A percentile compares a stretch with the other conserved stretches of the same genome.
Conservation (phyloP, 2,888 invertebrate species). For the Nezara viridula region DNA sequence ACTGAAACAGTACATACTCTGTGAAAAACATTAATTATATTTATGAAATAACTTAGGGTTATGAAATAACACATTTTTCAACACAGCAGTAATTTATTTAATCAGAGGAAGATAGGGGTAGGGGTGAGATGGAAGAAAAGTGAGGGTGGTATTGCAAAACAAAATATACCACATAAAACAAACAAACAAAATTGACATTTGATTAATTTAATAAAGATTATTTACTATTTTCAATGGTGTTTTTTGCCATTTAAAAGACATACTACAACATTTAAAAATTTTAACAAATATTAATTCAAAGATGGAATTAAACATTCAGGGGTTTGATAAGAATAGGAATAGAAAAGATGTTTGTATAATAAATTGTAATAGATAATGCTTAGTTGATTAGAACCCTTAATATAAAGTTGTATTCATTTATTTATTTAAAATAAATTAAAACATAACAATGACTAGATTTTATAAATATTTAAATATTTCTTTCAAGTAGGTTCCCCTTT, state of each 20-base stretch:
- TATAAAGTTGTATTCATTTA: constrained; percentile 5
- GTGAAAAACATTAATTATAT: constrained; percentile 22
- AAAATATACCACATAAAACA: neutral
- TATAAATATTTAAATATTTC: constrained; percentile 47
- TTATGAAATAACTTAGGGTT: neutral
- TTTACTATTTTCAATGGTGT: neutral
- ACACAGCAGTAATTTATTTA: constrained; percentile 25
- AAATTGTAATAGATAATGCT: neutral
- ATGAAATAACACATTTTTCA: neutral
- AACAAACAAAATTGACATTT: neutral
- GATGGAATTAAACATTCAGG: neutral
- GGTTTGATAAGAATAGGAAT: neutral
- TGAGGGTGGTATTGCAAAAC: neutral
- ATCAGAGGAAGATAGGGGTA: neutral
- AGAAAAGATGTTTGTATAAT: neutral
- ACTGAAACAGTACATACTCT: neutral
- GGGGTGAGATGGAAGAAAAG: neutral
- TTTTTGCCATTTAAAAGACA: neutral
- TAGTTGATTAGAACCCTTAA: constrained; percentile 16
- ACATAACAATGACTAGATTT: constrained; percentile 58
- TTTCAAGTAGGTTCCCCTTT: neutral
- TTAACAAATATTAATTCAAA: neutral
- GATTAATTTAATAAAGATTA: neutral
- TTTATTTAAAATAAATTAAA: constrained; percentile 35
- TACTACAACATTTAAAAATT: neutral